These are phyloP conservation scores for Ictalurus furcatus DNA, from an alignment of 2,113 vertebrate genomes.

Conservation along the genomic window DNA sequence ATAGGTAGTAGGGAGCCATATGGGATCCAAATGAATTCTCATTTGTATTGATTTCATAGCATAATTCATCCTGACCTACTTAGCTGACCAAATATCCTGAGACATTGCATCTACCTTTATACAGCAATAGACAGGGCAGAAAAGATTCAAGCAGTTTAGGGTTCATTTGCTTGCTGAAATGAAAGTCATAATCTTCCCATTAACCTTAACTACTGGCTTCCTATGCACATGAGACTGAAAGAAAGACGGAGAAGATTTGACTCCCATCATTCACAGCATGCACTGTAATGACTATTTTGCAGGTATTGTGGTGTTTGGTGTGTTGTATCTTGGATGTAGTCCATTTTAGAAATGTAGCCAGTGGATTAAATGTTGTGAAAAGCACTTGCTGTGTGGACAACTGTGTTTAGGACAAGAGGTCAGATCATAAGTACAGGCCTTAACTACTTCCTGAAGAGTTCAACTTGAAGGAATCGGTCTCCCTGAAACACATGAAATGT, in stretches of 20 bases:
- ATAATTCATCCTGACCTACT: not conserved
- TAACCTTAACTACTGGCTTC: not conserved
- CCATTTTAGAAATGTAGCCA: not conserved
- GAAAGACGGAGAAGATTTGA: not conserved
- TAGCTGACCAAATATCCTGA: not conserved
- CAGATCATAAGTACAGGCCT: not conserved
- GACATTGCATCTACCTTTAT: not conserved
- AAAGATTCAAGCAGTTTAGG: not conserved
- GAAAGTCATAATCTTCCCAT: not conserved
- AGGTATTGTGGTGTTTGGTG: not conserved
- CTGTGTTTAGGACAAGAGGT: not conserved
- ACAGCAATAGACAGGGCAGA: not conserved
- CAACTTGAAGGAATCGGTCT: not conserved
- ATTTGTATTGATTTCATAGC: not conserved
- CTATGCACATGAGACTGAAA: not conserved
- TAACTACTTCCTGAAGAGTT: not conserved
- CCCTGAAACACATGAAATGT: not conserved
- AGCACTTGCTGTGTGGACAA: not conserved
- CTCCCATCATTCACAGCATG: not conserved
- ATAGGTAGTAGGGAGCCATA: not conserved
- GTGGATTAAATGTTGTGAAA: not conserved
- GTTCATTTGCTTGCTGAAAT: not conserved
- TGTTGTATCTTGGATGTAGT: not conserved
- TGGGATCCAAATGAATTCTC: not conserved
- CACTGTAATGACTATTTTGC: not conserved